Evolutionary conservation across 2,113 vertebrate species (phyloP).

Genomic region (Sander lucioperca): DNA sequence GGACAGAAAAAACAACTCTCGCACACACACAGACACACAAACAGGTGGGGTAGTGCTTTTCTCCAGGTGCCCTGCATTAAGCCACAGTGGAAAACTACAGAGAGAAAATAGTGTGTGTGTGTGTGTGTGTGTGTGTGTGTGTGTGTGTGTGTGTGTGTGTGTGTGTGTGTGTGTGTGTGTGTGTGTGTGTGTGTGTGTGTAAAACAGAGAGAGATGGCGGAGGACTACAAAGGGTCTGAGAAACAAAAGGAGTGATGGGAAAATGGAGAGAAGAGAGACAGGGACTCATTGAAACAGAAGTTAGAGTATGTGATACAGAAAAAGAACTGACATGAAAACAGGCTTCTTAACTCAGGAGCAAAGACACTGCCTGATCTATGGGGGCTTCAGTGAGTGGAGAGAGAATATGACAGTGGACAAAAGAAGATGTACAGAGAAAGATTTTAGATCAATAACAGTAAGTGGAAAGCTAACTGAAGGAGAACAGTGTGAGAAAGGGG

Average conservation of each 20-base stretch:
- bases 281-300: constrained; percentile 18
- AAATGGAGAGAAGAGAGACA: constrained; percentile 16
- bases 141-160: no score
- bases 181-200: not conserved
- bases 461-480: constrained; percentile 1
- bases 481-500: not conserved
- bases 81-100: constrained; percentile 70
- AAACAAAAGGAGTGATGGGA: constrained; percentile 25
- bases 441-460: constrained; percentile 16
- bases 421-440: constrained; percentile 3
- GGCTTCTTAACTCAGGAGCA: constrained; percentile 20
- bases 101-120: constrained; percentile 6
- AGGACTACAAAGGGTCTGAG: constrained; percentile 45
- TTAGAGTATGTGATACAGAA: constrained; percentile 44
- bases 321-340: constrained; percentile 43
- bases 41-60: constrained; percentile 67
- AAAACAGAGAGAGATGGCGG: constrained; percentile 13
- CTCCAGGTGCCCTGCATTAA: constrained; percentile 75
- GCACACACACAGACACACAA: constrained; percentile 38
- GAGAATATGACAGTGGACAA: constrained; percentile 6
- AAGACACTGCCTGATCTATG: constrained; percentile 20
- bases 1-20: constrained; percentile 60
- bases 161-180: no score
- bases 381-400: constrained; percentile 1
- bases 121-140: no score